These are phyloP conservation scores for Mesorhabditis belari DNA, from an alignment of 2,888 invertebrate species.

Conservation along the genomic window DNA sequence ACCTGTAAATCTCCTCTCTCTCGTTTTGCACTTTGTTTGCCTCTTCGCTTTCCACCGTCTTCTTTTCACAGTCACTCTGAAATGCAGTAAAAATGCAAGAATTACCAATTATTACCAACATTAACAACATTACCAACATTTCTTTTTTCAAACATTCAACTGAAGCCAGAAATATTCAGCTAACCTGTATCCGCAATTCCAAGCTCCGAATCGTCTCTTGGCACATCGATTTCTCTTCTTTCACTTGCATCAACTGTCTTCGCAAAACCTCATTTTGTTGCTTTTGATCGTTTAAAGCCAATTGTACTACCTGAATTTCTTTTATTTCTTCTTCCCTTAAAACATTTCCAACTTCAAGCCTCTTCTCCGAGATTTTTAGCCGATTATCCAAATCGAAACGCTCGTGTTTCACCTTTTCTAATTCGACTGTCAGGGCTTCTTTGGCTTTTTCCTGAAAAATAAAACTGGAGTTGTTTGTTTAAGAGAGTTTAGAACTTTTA, in stretches of 20 bases:
- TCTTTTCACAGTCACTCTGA: neutral
- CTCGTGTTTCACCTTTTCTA: slow-evolving; percentile 30
- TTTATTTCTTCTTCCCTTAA: neutral
- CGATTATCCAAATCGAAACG: slow-evolving; percentile 33
- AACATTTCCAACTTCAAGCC: slow-evolving; percentile 19
- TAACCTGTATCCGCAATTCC: slow-evolving; percentile 12
- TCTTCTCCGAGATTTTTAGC: slow-evolving; percentile 30
- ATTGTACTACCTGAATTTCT: slow-evolving; percentile 16
- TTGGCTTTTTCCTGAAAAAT: slow-evolving; percentile 19
- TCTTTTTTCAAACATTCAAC: neutral
- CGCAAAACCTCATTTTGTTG: slow-evolving; percentile 29
- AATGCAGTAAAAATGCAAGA: neutral
- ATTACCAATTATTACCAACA: neutral
- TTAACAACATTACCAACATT: neutral
- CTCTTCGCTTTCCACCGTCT: neutral
- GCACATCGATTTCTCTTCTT: slow-evolving; percentile 23
- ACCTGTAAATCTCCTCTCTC: neutral
- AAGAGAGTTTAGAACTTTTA: neutral
- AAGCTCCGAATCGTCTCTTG: slow-evolving; percentile 9
- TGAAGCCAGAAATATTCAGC: neutral
- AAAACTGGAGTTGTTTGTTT: neutral
- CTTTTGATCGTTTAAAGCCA: slow-evolving; percentile 18
- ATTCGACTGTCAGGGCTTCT: slow-evolving; percentile 23
- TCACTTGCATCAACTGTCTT: slow-evolving; percentile 30
- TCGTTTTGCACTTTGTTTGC: neutral